Conservation (phyloP, 2,888 invertebrate species). For the Druceiella hillmani region DNA sequence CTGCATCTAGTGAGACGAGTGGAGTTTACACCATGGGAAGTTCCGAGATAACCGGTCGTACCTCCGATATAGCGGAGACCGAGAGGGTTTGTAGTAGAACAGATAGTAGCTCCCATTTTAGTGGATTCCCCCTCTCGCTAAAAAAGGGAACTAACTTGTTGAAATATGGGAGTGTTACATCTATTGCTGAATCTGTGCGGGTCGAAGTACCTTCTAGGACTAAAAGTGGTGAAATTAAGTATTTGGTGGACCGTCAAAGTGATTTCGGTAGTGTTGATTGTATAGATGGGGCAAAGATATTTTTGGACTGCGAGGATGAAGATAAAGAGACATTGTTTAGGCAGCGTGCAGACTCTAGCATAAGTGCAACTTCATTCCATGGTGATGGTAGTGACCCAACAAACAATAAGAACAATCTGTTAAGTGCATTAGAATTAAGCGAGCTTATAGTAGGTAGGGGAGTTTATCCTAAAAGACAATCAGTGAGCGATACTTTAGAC, state of each 20-base stretch:
- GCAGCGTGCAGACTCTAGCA: slow-evolving; percentile 70
- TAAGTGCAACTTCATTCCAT: slow-evolving; percentile 76
- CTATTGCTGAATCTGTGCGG: slow-evolving; percentile 30
- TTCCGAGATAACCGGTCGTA: slow-evolving; percentile 54
- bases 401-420: slow-evolving; percentile 66
- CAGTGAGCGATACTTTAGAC: slow-evolving; percentile 79
- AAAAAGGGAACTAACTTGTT: slow-evolving; percentile 49
- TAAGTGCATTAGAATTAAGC: slow-evolving; percentile 79
- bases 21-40: slow-evolving; percentile 80
- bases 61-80: slow-evolving; percentile 53
- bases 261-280: slow-evolving; percentile 44
- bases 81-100: slow-evolving; percentile 41
- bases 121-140: slow-evolving; percentile 50
- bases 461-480: slow-evolving; percentile 65
- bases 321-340: slow-evolving; percentile 51
- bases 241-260: too few species aligned
- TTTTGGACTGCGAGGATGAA: slow-evolving; percentile 40
- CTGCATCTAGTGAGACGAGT: slow-evolving; percentile 75
- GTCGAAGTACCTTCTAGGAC: too few species aligned
- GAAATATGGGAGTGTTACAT: slow-evolving; percentile 47
- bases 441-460: slow-evolving; percentile 77
- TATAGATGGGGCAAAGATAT: slow-evolving; percentile 40
- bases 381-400: slow-evolving; percentile 89
- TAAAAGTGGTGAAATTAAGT: slow-evolving; percentile 5
- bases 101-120: slow-evolving; percentile 52